Evolutionary conservation across 2,113 vertebrate genomes (phyloP).

Genomic region (Heloderma charlesbogerti): DNA sequence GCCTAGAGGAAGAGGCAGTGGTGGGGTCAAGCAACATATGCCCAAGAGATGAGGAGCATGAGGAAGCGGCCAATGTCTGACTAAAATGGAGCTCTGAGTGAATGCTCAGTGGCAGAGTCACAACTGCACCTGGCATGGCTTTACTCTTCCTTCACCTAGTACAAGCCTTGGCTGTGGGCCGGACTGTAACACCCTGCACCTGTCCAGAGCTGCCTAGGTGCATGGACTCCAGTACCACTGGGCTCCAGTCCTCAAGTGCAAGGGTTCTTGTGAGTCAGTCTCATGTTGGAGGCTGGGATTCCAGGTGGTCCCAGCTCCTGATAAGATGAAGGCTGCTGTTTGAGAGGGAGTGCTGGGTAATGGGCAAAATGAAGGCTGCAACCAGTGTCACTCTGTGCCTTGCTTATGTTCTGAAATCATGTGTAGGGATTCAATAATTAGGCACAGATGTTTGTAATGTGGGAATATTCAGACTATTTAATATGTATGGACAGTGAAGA

Average conservation of each 20-base stretch:
- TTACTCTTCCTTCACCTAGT: not conserved
- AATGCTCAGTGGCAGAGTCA: too few relatives aligned
- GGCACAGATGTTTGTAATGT: not conserved
- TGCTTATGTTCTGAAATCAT: not conserved
- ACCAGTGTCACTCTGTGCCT: not conserved
- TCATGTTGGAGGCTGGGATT: not conserved
- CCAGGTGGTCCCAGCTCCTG: not conserved
- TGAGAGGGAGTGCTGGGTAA: accelerated
- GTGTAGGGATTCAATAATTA: not conserved
- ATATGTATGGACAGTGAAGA: not conserved
- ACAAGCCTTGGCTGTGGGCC: not conserved
- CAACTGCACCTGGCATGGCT: not conserved
- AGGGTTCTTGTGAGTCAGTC: not conserved
- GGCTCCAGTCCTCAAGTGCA: not conserved
- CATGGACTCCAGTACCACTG: not conserved
- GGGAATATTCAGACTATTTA: not conserved
- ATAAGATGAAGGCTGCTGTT: not conserved
- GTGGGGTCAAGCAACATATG: not conserved
- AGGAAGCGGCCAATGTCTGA: not conserved
- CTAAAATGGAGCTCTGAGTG: not conserved
- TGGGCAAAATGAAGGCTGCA: not conserved
- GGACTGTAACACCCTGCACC: not conserved
- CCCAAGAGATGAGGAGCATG: not conserved
- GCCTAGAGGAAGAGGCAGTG: not conserved
- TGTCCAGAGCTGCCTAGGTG: not conserved